phyloP scores from a whole-genome alignment of 2,888 invertebrate species.

The Tinea trinotella region DNA sequence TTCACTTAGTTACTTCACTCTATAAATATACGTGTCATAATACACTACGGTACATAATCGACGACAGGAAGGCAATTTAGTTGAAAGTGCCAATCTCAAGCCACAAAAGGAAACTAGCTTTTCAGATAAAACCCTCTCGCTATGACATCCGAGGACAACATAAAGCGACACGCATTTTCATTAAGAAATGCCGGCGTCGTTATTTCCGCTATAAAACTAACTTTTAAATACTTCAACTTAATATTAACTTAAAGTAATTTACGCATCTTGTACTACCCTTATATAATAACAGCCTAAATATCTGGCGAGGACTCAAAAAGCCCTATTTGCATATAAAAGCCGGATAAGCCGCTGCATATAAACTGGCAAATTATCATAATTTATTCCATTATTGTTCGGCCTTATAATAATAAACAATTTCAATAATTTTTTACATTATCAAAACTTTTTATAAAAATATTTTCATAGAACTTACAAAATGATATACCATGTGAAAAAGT shows the following conservation, averaged over 20 bases:
- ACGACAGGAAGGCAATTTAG: not conserved
- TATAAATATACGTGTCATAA: not conserved
- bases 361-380: constrained; percentile 16
- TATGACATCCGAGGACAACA: not conserved
- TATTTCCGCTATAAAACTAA: not conserved
- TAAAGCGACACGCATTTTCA: not conserved
- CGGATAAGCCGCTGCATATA: constrained; percentile 16
- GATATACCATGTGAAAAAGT: not conserved
- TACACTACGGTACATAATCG: not conserved
- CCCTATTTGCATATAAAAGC: constrained; percentile 18
- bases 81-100: not conserved
- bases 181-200: not conserved
- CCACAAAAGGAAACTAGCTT: not conserved
- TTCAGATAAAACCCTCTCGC: not conserved
- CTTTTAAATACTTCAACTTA: not conserved
- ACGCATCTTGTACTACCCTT: not conserved
- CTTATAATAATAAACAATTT: not conserved
- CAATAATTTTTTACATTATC: not conserved
- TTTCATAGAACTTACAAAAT: not conserved
- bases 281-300: constrained; percentile 16
- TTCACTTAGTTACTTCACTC: too few relatives aligned
- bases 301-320: constrained; percentile 17
- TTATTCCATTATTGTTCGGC: constrained; percentile 14
- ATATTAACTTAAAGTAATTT: not conserved
- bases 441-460: not conserved